phyloP scores from a whole-genome alignment of 1,140 invertebrate genomes.

The Dreissena rostriformis region DNA sequence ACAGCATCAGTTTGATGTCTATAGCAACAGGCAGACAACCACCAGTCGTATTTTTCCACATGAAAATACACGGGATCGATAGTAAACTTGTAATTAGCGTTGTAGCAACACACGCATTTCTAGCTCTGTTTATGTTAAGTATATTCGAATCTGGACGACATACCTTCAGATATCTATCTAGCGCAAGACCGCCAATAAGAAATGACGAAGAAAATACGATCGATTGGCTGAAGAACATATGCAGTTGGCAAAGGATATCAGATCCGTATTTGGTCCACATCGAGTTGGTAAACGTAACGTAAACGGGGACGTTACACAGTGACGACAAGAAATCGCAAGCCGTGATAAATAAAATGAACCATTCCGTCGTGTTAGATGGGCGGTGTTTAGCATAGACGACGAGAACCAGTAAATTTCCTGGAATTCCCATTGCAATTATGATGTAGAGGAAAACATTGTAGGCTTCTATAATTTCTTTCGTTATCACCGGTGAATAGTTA shows the following conservation, averaged over 20 bases:
- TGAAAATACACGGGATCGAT: background rate
- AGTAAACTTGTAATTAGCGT: background rate
- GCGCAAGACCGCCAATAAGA: conserved; percentile 35
- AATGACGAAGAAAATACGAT: conserved; percentile 37
- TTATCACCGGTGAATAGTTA: too few relatives aligned
- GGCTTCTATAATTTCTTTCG: too few relatives aligned
- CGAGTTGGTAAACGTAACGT: conserved; percentile 31
- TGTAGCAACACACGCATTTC: conserved; percentile 12
- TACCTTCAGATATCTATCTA: conserved; percentile 43
- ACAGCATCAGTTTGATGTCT: background rate
- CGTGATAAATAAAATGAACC: conserved; percentile 45
- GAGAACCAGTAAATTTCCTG: conserved; percentile 19
- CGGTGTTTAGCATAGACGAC: conserved; percentile 7
- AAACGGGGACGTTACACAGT: conserved; percentile 25
- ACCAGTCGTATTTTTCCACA: conserved; percentile 22
- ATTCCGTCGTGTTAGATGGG: conserved; percentile 31
- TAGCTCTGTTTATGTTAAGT: background rate
- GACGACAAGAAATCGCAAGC: conserved; percentile 30
- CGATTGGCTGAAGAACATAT: conserved; percentile 46
- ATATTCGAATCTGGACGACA: background rate
- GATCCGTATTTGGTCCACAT: conserved; percentile 18
- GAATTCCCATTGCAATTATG: conserved; percentile 15
- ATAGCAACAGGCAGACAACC: background rate
- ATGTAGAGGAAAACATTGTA: conserved; percentile 39
- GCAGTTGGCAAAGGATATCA: background rate